Evolutionary conservation across 2,113 vertebrate species (phyloP).

Genomic region (Crotalus tigris): DNA sequence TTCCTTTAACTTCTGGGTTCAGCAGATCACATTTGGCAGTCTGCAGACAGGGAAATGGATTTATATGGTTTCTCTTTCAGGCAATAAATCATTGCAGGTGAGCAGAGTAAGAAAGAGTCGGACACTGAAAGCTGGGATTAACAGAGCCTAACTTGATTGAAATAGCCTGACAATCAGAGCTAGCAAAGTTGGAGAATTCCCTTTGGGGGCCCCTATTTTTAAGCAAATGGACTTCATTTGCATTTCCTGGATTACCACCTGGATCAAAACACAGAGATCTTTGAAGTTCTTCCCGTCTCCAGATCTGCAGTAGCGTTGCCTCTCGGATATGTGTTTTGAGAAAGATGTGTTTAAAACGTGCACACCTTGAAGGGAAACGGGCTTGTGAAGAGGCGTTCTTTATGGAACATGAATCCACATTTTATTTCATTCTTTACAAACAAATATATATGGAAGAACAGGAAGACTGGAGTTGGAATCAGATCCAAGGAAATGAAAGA

Average conservation of each 20-base stretch:
- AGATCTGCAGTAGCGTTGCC: background rate
- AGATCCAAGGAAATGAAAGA: background rate
- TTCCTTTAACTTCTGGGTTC: constrained; percentile 70
- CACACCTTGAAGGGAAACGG: background rate
- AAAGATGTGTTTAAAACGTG: background rate
- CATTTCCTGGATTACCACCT: background rate
- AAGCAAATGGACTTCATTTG: background rate
- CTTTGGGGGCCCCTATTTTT: background rate
- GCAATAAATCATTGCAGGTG: background rate
- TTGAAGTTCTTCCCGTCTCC: background rate
- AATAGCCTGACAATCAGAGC: background rate
- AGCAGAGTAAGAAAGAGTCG: background rate
- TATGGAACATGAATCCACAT: background rate
- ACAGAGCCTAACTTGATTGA: background rate
- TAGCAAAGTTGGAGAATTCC: background rate
- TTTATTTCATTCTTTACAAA: background rate
- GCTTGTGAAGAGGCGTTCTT: background rate
- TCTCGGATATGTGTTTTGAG: background rate
- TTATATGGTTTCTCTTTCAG: constrained; percentile 46
- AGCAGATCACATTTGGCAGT: constrained; percentile 63
- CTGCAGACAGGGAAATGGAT: constrained; percentile 55
- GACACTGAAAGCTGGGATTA: background rate
- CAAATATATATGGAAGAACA: background rate
- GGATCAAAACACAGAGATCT: background rate
- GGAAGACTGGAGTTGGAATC: background rate